phyloP scores from a whole-genome alignment of 2,888 invertebrate genomes.

The Capitulum mitella region DNA sequence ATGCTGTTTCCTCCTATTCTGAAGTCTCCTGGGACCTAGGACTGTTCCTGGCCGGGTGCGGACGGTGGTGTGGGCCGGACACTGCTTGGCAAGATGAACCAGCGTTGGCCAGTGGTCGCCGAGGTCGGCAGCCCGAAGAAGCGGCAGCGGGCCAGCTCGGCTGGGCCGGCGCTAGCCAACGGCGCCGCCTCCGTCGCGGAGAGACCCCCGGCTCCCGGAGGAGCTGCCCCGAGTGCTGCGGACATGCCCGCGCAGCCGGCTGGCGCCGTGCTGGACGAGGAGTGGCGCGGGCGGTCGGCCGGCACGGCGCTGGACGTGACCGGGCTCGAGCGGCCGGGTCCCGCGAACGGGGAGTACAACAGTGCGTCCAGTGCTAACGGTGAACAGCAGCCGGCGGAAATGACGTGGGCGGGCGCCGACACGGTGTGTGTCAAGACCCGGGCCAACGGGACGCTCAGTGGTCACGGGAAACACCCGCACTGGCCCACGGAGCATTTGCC shows the following conservation, averaged over 20 bases:
- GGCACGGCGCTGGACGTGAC: too few species aligned
- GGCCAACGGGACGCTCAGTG: background rate
- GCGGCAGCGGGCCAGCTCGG: background rate
- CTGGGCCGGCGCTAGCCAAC: background rate
- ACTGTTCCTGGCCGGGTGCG: too few species aligned
- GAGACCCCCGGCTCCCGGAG: background rate
- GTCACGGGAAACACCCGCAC: background rate
- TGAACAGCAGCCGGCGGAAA: background rate
- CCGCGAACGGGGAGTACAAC: too few species aligned
- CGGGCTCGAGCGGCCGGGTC: too few species aligned
- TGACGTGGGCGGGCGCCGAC: background rate
- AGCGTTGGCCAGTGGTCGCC: background rate
- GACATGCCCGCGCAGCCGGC: background rate
- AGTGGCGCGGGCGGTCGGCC: too few species aligned
- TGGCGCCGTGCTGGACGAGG: too few species aligned
- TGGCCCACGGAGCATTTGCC: background rate
- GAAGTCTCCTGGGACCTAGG: too few species aligned
- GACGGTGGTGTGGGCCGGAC: too few species aligned
- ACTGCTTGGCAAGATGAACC: background rate
- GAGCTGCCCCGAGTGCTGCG: background rate
- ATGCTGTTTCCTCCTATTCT: too few species aligned
- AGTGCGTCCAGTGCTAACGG: background rate
- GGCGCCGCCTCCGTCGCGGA: background rate
- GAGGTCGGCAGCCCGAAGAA: background rate
- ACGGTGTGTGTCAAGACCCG: background rate